Evolutionary conservation across 2,888 invertebrate species (phyloP).

Genomic region (Temnothorax unifasciatus): DNA sequence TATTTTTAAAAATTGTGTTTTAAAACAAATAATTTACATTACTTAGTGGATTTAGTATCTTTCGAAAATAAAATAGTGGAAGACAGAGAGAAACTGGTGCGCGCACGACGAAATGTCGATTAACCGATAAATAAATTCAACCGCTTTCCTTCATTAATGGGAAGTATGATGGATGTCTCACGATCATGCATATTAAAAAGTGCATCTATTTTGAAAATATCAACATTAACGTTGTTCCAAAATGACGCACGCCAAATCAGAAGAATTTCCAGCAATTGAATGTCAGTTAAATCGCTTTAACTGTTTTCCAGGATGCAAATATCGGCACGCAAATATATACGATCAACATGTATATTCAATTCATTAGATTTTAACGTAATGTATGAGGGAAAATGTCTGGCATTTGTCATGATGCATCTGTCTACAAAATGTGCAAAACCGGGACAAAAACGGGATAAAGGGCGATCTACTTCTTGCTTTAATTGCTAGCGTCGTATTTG

Average conservation of each 20-base stretch:
- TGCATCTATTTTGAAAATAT: conserved; percentile 4
- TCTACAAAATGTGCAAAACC: neutral
- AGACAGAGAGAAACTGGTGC: neutral
- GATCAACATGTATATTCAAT: neutral
- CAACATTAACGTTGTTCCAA: neutral
- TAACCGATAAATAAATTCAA: conserved; percentile 10
- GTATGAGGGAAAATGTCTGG: neutral
- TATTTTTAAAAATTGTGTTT: neutral
- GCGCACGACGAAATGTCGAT: neutral
- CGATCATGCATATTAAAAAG: neutral
- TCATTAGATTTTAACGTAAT: conserved; percentile 17
- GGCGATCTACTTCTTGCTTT: conserved; percentile 30
- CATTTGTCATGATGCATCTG: conserved; percentile 14
- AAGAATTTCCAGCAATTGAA: conserved; percentile 1
- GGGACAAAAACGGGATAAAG: conserved; percentile 21
- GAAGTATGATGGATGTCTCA: conserved; percentile 23
- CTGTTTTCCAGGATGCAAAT: conserved; percentile 4
- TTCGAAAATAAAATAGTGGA: neutral
- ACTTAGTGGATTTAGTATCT: neutral
- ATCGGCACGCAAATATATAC: neutral
- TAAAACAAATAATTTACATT: conserved; percentile 3
- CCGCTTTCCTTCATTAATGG: neutral
- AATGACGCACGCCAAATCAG: neutral
- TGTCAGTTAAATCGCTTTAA: conserved; percentile 7
- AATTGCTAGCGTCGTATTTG: conserved; percentile 29